phyloP scores from a whole-genome alignment of 2,113 vertebrate species.

The Alouatta palliata region DNA sequence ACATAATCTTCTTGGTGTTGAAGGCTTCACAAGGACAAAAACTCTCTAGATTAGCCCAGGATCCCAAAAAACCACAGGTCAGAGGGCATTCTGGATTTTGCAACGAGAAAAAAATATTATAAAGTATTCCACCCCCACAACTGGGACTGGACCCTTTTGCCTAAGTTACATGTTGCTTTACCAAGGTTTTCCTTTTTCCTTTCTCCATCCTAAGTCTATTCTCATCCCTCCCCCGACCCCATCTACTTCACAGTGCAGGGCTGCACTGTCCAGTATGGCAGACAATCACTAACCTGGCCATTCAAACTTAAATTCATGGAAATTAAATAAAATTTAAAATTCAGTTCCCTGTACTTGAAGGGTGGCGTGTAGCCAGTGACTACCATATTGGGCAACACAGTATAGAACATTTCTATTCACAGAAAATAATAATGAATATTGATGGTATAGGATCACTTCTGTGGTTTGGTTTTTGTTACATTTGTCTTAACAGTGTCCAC shows the following conservation, averaged over 20 bases:
- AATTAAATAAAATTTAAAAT: not conserved
- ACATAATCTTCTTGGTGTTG: not conserved
- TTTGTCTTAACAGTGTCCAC: not conserved
- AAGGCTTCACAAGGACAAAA: not conserved
- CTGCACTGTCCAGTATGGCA: not conserved
- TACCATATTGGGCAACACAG: not conserved
- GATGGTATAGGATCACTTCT: not conserved
- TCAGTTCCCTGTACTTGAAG: not conserved
- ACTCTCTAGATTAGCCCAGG: not conserved
- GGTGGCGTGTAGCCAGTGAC: not conserved
- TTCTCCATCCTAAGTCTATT: not conserved
- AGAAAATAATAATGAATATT: not conserved
- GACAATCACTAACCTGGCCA: rapidly evolving
- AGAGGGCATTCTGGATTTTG: not conserved
- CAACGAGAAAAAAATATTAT: not conserved
- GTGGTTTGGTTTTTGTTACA: not conserved
- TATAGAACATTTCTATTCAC: not conserved
- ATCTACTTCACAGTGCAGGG: not conserved
- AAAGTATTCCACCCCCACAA: not conserved
- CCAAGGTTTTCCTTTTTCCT: not conserved
- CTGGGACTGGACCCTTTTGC: not conserved
- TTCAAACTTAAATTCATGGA: not conserved
- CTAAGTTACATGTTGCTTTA: rapidly evolving
- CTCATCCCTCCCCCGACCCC: not conserved
- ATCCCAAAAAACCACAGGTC: not conserved